Evolutionary conservation across 2,888 invertebrate species (phyloP).

Genomic region (Metallyticus violacea): DNA sequence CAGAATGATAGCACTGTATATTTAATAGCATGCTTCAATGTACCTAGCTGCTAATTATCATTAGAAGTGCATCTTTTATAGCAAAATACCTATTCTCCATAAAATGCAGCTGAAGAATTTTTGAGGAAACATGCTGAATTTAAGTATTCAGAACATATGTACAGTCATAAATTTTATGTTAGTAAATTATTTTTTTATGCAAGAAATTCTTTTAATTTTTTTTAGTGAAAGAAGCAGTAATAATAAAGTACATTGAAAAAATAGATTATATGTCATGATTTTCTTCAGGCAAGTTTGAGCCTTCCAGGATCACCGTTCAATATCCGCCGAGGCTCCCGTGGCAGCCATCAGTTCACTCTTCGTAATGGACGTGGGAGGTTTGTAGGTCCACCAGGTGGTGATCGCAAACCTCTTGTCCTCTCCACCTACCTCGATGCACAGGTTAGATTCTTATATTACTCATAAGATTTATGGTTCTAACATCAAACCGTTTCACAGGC

Average conservation of each 20-base stretch:
- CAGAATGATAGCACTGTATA: no score
- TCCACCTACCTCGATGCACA: slow-evolving; percentile 93
- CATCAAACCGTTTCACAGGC: not conserved
- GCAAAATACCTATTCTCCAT: not conserved
- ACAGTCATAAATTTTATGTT: no score
- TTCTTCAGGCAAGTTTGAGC: slow-evolving; percentile 85
- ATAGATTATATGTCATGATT: not conserved
- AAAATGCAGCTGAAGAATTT: not conserved
- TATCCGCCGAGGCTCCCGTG: slow-evolving; percentile 83
- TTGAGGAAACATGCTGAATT: no score
- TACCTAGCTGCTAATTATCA: not conserved
- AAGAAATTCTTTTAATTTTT: no score
- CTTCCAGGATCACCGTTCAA: slow-evolving; percentile 97
- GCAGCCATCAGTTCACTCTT: slow-evolving; percentile 89
- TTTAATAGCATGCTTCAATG: not conserved
- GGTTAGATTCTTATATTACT: slow-evolving; percentile 36
- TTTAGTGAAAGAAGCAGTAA: no score
- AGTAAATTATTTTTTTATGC: no score
- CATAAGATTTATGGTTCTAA: not conserved
- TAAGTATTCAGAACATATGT: no score
- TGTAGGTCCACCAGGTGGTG: slow-evolving; percentile 75
- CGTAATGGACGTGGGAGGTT: slow-evolving; percentile 75
- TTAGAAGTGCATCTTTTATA: not conserved
- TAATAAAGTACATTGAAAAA: no score
- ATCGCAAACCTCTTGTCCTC: slow-evolving; percentile 89